Evolutionary conservation across 2,888 invertebrate genomes (phyloP).

Genomic region (Lottia scabra): DNA sequence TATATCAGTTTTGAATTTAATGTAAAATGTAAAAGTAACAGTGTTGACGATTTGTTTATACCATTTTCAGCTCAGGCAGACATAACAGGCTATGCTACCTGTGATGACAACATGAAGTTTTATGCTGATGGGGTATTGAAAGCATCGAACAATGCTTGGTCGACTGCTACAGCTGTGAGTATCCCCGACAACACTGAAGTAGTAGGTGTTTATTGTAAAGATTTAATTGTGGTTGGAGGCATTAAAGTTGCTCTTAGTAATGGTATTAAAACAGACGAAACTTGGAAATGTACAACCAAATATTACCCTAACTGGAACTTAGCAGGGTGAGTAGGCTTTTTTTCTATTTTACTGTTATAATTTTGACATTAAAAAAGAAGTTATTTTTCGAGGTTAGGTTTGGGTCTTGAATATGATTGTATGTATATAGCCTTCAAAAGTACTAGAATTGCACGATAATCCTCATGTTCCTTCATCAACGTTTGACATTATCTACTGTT

Average conservation of each 20-base stretch:
- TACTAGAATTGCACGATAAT: too few relatives aligned
- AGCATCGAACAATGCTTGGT: neutral
- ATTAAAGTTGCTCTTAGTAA: neutral
- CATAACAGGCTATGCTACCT: neutral
- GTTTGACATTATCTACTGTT: too few relatives aligned
- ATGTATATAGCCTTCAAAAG: too few relatives aligned
- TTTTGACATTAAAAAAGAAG: too few relatives aligned
- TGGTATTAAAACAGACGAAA: neutral
- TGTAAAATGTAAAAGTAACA: too few relatives aligned
- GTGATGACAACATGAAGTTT: neutral
- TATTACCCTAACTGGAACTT: neutral
- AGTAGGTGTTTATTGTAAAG: neutral
- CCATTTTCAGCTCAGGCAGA: neutral
- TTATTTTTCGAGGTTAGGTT: too few relatives aligned
- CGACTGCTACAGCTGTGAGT: neutral
- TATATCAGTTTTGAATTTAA: too few relatives aligned
- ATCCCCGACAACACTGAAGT: neutral
- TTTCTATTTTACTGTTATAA: too few relatives aligned
- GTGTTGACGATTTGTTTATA: neutral
- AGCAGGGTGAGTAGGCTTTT: neutral
- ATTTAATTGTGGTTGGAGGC: neutral
- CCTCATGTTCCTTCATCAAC: too few relatives aligned
- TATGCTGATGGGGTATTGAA: neutral
- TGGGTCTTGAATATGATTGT: too few relatives aligned
- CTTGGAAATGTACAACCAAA: neutral